These are phyloP conservation scores for Gastrophysa polygoni DNA, from an alignment of 2,888 invertebrate genomes.

Conservation along the genomic window DNA sequence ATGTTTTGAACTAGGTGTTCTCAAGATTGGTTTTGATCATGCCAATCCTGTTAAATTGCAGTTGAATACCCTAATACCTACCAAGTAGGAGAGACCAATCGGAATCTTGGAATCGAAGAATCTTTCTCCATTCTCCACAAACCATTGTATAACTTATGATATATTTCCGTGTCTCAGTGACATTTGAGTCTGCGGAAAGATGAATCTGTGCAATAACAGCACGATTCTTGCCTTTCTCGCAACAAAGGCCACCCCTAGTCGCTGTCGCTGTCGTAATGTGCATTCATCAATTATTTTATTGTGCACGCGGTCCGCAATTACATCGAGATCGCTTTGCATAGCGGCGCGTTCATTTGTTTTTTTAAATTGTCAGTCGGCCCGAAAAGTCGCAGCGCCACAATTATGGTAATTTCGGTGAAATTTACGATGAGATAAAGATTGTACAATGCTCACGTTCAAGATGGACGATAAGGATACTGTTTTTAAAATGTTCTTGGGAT, in stretches of 20 bases:
- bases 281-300: conserved; percentile 24
- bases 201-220: background rate
- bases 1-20: too few species aligned
- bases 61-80: too few species aligned
- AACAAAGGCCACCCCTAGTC: conserved; percentile 13
- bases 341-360: conserved; percentile 21
- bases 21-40: too few species aligned
- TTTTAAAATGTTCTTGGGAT: too few species aligned
- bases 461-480: too few species aligned
- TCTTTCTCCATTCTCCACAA: too few species aligned
- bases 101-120: too few species aligned
- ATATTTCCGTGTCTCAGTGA: background rate
- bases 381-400: conserved; percentile 10
- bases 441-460: background rate
- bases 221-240: background rate
- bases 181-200: background rate
- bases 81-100: too few species aligned
- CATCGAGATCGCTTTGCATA: conserved; percentile 22
- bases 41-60: too few species aligned
- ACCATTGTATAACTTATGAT: background rate
- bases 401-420: conserved; percentile 17
- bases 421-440: conserved; percentile 2
- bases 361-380: conserved; percentile 11
- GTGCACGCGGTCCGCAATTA: conserved; percentile 33
- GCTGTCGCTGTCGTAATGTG: conserved; percentile 21